phyloP scores from a whole-genome alignment of 2,797 vertebrate genomes.

The Argentina silus region DNA sequence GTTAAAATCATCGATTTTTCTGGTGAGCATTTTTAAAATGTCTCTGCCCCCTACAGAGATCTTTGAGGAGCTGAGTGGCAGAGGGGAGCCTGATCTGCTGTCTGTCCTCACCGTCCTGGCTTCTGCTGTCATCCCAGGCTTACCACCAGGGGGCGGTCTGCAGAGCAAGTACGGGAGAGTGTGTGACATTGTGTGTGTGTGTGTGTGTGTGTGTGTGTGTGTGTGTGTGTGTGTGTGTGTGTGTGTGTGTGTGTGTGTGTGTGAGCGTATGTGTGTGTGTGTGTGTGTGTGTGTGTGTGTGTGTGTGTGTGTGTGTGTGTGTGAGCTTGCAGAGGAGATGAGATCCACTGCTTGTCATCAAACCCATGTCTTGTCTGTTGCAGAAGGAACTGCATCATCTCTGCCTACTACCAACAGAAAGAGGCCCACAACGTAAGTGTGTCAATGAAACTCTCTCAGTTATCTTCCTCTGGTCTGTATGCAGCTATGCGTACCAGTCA shows the following conservation, averaged over 20 bases:
- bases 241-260: neutral
- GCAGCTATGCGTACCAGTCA: neutral
- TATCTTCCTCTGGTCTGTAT: neutral
- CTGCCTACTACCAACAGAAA: conserved; percentile 82
- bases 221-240: neutral
- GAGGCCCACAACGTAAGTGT: conserved; percentile 60
- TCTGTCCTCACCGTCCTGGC: conserved; percentile 80
- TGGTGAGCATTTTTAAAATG: too few species aligned
- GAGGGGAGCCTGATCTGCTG: conserved; percentile 78
- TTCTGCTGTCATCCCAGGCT: conserved; percentile 75
- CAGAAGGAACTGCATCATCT: conserved; percentile 83
- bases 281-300: too few species aligned
- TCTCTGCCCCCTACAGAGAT: conserved; percentile 65
- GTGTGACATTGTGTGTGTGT: conserved; percentile 4
- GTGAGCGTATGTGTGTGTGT: neutral
- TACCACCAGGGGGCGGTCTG: conserved; percentile 85
- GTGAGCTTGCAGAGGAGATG: neutral
- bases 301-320: too few species aligned
- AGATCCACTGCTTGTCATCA: neutral
- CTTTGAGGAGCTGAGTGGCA: conserved; percentile 74
- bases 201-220: neutral
- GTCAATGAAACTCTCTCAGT: neutral
- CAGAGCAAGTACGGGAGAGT: conserved; percentile 78
- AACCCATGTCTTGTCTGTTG: conserved; percentile 44
- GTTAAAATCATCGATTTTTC: too few species aligned